phyloP scores from a whole-genome alignment of 2,797 vertebrate species.

The Neopelma chrysocephalum region DNA sequence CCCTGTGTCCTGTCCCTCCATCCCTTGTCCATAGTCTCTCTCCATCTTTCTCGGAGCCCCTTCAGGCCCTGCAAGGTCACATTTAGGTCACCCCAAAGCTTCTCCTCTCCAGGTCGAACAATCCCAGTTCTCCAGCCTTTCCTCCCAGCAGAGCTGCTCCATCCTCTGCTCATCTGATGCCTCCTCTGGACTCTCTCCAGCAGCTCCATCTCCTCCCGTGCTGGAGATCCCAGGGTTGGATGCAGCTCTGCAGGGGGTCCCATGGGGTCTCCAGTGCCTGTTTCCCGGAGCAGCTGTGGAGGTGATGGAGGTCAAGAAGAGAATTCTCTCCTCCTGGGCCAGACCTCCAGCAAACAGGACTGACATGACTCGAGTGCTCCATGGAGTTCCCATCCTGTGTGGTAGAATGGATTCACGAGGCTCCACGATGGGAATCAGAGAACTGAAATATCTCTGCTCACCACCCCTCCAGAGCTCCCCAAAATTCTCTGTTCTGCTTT shows the following conservation, averaged over 20 bases:
- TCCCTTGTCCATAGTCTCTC: fast-evolving
- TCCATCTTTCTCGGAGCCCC: fast-evolving
- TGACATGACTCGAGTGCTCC: fast-evolving
- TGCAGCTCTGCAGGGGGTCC: background rate
- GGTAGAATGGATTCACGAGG: no score
- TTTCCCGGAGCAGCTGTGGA: background rate
- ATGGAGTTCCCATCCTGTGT: background rate
- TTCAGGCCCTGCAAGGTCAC: fast-evolving
- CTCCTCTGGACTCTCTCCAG: background rate
- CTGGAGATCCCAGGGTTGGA: background rate
- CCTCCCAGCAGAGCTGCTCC: background rate
- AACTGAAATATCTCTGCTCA: background rate
- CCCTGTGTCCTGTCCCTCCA: fast-evolving
- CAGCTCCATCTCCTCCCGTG: background rate
- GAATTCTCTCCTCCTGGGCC: background rate
- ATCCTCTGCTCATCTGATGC: background rate
- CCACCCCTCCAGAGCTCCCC: no score
- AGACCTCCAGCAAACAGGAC: background rate
- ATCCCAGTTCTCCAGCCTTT: background rate
- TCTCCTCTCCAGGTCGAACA: background rate
- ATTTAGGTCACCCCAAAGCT: fast-evolving
- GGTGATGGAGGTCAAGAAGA: fast-evolving
- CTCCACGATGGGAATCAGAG: background rate
- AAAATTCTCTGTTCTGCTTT: background rate
- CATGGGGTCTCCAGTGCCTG: background rate